Evolutionary conservation across 2,797 vertebrate genomes (phyloP).

Genomic region (Yasuhikotakia modesta): DNA sequence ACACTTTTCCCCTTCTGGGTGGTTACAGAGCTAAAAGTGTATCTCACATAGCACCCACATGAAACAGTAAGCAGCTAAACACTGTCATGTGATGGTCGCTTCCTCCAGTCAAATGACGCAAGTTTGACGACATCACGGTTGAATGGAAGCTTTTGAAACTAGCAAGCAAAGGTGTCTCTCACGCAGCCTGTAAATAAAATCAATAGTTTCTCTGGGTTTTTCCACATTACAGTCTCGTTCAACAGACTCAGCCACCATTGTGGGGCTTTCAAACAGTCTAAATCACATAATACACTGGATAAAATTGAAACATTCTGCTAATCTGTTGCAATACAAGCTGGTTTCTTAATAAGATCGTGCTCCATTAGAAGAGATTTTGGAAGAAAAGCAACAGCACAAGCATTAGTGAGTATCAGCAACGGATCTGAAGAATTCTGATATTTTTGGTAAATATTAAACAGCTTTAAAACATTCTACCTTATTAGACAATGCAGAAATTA

Average conservation of each 20-base stretch:
- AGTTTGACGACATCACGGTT: slow-evolving; percentile 65
- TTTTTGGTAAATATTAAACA: too few relatives aligned
- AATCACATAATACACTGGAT: too few relatives aligned
- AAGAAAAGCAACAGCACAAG: too few relatives aligned
- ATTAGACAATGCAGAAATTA: too few relatives aligned
- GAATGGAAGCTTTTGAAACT: slow-evolving; percentile 71
- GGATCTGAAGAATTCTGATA: too few relatives aligned
- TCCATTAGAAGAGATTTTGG: too few relatives aligned
- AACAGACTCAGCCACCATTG: not conserved
- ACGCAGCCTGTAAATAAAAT: slow-evolving; percentile 62
- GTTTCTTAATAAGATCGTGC: too few relatives aligned
- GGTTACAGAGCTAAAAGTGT: slow-evolving; percentile 48
- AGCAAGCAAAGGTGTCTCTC: slow-evolving; percentile 18
- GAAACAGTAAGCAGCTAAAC: slow-evolving; percentile 62
- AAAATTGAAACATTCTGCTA: too few relatives aligned
- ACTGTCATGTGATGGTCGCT: slow-evolving; percentile 72
- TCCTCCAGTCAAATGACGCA: slow-evolving; percentile 69
- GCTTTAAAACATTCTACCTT: too few relatives aligned
- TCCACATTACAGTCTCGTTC: slow-evolving; percentile 21
- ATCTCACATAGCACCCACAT: slow-evolving; percentile 63
- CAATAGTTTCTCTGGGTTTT: slow-evolving; percentile 45
- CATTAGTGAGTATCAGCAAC: too few relatives aligned
- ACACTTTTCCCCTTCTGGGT: slow-evolving; percentile 12
- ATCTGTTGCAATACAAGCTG: too few relatives aligned
- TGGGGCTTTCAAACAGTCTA: too few relatives aligned